Percentiles rank a stretch among this genome's conserved stretches.
These are phyloP conservation scores for Agriopis leucophaearia DNA, from an alignment of 2,888 invertebrate species.

Conservation along the genomic window DNA sequence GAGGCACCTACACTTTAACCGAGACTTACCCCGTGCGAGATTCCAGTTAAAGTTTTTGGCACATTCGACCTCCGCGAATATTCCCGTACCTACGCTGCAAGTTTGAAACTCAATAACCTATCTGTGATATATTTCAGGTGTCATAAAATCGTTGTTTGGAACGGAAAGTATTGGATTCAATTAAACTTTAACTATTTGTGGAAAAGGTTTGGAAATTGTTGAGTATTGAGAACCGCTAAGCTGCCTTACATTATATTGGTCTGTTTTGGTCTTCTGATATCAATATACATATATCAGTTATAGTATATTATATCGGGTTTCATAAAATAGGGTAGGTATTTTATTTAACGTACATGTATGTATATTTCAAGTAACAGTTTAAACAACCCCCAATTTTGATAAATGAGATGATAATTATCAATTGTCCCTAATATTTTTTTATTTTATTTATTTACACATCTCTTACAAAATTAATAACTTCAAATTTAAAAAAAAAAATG, in stretches of 20 bases:
- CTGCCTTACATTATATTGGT: background rate
- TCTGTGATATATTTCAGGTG: conserved; percentile 49
- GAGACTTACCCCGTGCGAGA: conserved; percentile 42
- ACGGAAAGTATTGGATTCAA: conserved; percentile 46
- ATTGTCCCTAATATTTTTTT: too few relatives aligned
- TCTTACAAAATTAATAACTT: too few relatives aligned
- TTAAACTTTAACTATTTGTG: conserved; percentile 45
- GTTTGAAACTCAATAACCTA: conserved; percentile 48
- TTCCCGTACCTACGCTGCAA: conserved; percentile 42
- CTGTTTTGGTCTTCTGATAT: background rate
- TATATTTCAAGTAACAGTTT: too few relatives aligned
- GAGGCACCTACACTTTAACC: conserved; percentile 62
- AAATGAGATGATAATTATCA: too few relatives aligned
- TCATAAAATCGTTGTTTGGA: conserved; percentile 49
- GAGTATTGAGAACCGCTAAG: conserved; percentile 1
- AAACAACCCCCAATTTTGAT: too few relatives aligned
- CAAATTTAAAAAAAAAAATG: too few relatives aligned
- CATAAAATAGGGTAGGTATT: too few relatives aligned
- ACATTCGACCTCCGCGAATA: conserved; percentile 53
- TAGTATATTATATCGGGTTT: too few relatives aligned
- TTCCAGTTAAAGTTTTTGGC: conserved; percentile 58
- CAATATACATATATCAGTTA: too few relatives aligned
- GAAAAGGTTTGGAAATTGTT: conserved; percentile 20
- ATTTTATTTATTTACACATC: too few relatives aligned
- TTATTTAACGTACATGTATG: too few relatives aligned